Base-by-base conservation (phyloP, 1,140 invertebrate genomes). In the Drosophila murphyi region DNA sequence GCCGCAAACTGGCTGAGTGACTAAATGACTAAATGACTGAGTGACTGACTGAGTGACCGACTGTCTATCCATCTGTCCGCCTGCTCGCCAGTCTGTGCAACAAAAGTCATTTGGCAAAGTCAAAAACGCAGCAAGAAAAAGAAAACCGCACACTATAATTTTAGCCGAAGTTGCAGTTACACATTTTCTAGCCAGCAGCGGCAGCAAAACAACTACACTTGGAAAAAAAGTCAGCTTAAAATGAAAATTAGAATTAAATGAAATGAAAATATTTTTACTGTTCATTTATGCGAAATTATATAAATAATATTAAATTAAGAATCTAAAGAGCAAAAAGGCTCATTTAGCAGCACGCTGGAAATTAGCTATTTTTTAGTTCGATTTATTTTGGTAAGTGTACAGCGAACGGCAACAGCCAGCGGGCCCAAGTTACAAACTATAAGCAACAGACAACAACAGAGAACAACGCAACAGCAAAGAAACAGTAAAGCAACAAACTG, bases 91-190 rank as follows among this genome's bases (percentile, higher is more conserved):
- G 20, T 20, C 20, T 20, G 20, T 20, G 48, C 60, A 48, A 68
- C 71, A 88, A 88, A 89, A 89, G 80, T 88, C 85, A 88, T 89
- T 88, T 88, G 85, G 60, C 71, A 56, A 72, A 76, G 55, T 72
- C 78, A 60, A 72, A 86, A 79, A 82, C 28, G 62, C 52, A 72
- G 72, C 74, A 41, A 47, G 63, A 52, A 76, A 77, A 41, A 47
- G 63, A 52, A 75, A 72, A 80, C 76, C 76, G 73, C 80, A 78
- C 71, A 59, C 78, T 88, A 82, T 89, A 89, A 89, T 89, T 20
- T 89, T 77, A 78, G 56, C 71, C 37, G 73, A 69, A 80, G 73
- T 76, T 80, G 73, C 77, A 88, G 85, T 89, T 89, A 89, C 85
- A 89, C 85, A 89, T 88, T 88, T 20, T 88, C 68, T 89, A 76